phyloP scores from a whole-genome alignment of 2,888 invertebrate genomes.

The Chesias legatella region DNA sequence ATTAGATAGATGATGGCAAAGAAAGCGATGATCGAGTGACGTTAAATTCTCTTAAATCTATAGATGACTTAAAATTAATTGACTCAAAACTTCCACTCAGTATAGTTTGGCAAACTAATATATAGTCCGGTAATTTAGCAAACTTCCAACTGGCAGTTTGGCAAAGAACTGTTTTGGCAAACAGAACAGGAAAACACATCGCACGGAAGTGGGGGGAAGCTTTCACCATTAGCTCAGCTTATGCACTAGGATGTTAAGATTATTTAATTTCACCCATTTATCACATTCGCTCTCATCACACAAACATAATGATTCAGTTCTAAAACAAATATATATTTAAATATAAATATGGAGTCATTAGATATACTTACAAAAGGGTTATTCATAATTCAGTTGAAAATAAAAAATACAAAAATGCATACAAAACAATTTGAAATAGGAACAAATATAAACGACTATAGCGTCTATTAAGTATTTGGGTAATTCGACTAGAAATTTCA shows the following conservation, averaged over 20 bases:
- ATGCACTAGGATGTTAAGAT: constrained; percentile 61
- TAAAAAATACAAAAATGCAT: constrained; percentile 41
- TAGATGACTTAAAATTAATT: constrained; percentile 79
- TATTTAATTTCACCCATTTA: constrained; percentile 30
- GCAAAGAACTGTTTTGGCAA: constrained; percentile 48
- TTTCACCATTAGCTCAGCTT: constrained; percentile 41
- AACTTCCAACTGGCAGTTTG: constrained; percentile 55
- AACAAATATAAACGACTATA: constrained; percentile 61
- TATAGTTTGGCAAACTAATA: constrained; percentile 58
- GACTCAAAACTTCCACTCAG: constrained; percentile 61
- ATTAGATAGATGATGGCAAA: constrained; percentile 60
- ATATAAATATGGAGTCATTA: constrained; percentile 51
- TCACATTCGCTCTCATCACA: constrained; percentile 65
- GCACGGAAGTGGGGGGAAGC: constrained; percentile 35
- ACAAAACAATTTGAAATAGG: constrained; percentile 52
- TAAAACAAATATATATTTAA: constrained; percentile 51
- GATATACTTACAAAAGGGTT: constrained; percentile 55
- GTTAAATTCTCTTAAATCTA: constrained; percentile 60
- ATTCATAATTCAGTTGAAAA: constrained; percentile 40
- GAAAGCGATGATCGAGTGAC: constrained; percentile 59
- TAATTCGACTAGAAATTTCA: constrained; percentile 71
- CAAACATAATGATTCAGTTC: constrained; percentile 43
- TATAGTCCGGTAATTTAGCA: constrained; percentile 13
- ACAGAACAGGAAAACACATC: constrained; percentile 22
- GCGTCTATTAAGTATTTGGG: constrained; percentile 65